Percentiles rank a stretch among this genome's conserved stretches.
phyloP scores from a whole-genome alignment of 2,888 invertebrate genomes.

The Epinotia ramella region DNA sequence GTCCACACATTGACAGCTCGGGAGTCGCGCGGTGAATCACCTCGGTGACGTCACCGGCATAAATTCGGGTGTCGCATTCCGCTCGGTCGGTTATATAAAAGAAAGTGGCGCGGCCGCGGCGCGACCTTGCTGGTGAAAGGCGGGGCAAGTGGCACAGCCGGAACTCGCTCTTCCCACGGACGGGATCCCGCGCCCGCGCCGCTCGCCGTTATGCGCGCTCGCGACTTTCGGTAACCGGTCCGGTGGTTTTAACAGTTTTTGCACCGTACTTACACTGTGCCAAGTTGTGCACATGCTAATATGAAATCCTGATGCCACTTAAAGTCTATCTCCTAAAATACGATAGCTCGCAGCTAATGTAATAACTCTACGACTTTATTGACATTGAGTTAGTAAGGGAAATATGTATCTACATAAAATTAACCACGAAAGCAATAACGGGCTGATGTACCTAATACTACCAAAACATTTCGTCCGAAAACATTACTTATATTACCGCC shows the following conservation, averaged over 20 bases:
- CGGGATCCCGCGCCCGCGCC: slow-evolving; percentile 48
- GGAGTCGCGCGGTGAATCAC: slow-evolving; percentile 69
- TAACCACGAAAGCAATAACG: background rate
- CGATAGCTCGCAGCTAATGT: background rate
- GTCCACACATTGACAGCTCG: background rate
- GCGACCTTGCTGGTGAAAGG: slow-evolving; percentile 84
- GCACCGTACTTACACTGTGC: slow-evolving; percentile 54
- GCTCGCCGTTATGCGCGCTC: slow-evolving; percentile 63
- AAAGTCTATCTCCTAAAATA: background rate
- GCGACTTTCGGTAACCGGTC: slow-evolving; percentile 76
- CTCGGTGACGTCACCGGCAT: slow-evolving; percentile 77
- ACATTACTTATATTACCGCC: no score
- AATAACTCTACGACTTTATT: no score
- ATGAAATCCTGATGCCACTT: background rate
- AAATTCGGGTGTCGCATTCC: slow-evolving; percentile 82
- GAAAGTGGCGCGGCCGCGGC: slow-evolving; percentile 83
- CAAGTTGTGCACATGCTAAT: slow-evolving; percentile 50
- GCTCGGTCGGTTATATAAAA: slow-evolving; percentile 77
- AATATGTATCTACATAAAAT: background rate
- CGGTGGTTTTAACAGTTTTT: slow-evolving; percentile 61
- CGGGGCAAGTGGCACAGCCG: slow-evolving; percentile 82
- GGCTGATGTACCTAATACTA: background rate
- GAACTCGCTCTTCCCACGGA: slow-evolving; percentile 82
- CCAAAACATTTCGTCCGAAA: no score
- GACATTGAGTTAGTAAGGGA: no score